phyloP scores from a whole-genome alignment of 2,888 invertebrate genomes.

The Rhagonycha lutea region DNA sequence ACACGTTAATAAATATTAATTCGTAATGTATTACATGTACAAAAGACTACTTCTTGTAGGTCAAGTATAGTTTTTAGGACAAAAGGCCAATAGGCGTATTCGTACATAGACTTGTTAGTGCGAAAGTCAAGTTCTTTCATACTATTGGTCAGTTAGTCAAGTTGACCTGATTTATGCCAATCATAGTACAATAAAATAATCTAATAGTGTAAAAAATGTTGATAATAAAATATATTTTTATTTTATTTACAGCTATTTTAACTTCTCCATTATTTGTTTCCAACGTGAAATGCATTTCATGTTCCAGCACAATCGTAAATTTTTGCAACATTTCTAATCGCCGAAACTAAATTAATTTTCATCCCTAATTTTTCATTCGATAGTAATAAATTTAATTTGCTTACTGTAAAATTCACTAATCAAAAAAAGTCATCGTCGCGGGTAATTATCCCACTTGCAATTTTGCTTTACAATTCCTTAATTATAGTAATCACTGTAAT shows the following conservation, averaged over 20 bases:
- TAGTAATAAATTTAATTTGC: too few relatives aligned
- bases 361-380: too few relatives aligned
- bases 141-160: constrained; percentile 36
- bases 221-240: constrained; percentile 4
- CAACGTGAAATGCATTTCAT: background rate
- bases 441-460: background rate
- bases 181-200: constrained; percentile 16
- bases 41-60: constrained; percentile 32
- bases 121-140: constrained; percentile 34
- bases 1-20: background rate
- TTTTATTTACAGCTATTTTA: background rate
- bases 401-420: background rate
- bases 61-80: constrained; percentile 49
- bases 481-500: background rate
- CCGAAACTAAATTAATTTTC: background rate
- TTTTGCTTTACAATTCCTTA: background rate
- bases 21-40: constrained; percentile 20
- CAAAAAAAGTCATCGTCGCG: background rate
- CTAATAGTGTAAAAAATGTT: constrained; percentile 5
- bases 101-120: constrained; percentile 35
- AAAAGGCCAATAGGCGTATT: constrained; percentile 48
- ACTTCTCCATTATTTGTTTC: background rate
- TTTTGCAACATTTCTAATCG: background rate
- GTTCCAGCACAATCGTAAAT: background rate
- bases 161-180: constrained; percentile 38